These are phyloP conservation scores for Sorex fumeus DNA, from an alignment of 2,113 vertebrate species.

Conservation along the genomic window DNA sequence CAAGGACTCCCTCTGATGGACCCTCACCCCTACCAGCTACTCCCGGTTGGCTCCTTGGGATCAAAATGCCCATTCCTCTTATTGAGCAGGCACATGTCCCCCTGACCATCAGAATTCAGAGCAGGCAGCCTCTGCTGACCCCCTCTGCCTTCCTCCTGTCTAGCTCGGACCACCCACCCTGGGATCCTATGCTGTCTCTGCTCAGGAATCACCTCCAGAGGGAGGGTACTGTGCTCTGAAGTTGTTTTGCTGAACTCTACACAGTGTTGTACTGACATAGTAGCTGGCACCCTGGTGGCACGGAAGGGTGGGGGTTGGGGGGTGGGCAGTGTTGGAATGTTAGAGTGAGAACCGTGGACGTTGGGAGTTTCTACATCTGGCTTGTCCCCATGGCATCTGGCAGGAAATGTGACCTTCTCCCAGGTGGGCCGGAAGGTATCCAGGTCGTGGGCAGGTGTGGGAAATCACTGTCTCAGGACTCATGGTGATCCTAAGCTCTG, in stretches of 20 bases:
- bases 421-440: background rate
- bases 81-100: too few species aligned
- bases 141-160: background rate
- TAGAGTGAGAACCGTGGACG: background rate
- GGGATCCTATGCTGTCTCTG: rapidly evolving
- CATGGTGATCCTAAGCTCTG: background rate
- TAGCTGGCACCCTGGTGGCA: rapidly evolving
- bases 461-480: background rate
- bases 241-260: background rate
- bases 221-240: rapidly evolving
- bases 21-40: background rate
- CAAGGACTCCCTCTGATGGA: background rate
- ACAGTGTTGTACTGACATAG: rapidly evolving
- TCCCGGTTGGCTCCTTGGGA: background rate
- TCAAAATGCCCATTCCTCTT: background rate
- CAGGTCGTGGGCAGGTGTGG: background rate
- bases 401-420: too few species aligned
- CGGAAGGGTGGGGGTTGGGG: too few species aligned
- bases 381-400: rapidly evolving
- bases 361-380: too few species aligned
- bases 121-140: too few species aligned
- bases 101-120: background rate
- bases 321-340: background rate
- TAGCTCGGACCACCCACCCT: rapidly evolving
- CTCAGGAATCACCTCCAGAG: background rate